Percentiles rank a stretch among this genome's conserved stretches.
These are phyloP conservation scores for Drosophila bunnanda DNA, from an alignment of 2,888 invertebrate species.

Conservation along the genomic window DNA sequence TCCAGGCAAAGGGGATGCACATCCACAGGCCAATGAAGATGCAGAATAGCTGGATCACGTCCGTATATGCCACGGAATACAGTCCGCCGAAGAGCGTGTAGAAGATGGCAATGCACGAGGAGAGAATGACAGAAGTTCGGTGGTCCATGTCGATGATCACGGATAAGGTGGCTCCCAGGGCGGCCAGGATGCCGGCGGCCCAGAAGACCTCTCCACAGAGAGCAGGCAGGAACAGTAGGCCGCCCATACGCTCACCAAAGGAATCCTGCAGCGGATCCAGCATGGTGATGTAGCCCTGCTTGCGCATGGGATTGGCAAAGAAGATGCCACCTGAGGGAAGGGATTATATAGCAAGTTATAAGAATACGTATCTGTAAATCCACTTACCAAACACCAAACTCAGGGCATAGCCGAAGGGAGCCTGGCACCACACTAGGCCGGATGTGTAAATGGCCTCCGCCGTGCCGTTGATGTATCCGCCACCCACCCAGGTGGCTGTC, in stretches of 20 bases:
- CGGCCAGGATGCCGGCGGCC: conserved; percentile 99
- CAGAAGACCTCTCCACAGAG: conserved; percentile 99
- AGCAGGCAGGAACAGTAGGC: conserved; percentile 97
- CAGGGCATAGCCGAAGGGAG: conserved; percentile 99
- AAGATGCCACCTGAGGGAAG: conserved; percentile 93
- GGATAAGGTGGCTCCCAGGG: conserved; percentile 97
- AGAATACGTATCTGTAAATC: no score
- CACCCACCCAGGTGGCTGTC: conserved; percentile 99
- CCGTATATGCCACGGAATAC: conserved; percentile 99
- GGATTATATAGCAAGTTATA: not conserved
- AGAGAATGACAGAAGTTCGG: conserved; percentile 95
- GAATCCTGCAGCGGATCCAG: conserved; percentile 98
- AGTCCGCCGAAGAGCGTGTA: conserved; percentile 99
- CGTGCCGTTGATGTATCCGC: conserved; percentile 99
- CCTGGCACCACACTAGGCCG: conserved; percentile 98
- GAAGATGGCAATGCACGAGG: conserved; percentile 97
- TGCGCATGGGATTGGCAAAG: conserved; percentile 99
- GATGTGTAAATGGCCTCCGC: conserved; percentile 98
- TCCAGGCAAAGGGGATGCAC: conserved; percentile 98
- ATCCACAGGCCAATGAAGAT: conserved; percentile 99
- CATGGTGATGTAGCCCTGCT: conserved; percentile 99
- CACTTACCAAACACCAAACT: conserved; percentile 95
- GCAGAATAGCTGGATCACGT: conserved; percentile 98
- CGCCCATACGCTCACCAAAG: conserved; percentile 99
- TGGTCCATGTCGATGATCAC: conserved; percentile 99